These are phyloP conservation scores for Troides aeacus DNA, from an alignment of 2,888 invertebrate genomes.

Conservation along the genomic window DNA sequence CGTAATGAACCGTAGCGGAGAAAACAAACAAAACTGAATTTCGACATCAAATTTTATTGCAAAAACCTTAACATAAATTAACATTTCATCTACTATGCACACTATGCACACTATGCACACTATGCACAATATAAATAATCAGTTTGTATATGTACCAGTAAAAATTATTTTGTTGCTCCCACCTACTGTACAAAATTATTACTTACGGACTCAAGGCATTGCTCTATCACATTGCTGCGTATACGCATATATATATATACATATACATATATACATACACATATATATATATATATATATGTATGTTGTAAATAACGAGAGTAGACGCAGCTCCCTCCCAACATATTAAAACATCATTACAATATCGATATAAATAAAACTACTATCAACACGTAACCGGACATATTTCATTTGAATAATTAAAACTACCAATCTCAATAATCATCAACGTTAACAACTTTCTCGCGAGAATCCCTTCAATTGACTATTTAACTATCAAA, in stretches of 20 bases:
- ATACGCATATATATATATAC: conserved; percentile 27
- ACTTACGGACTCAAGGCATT: conserved; percentile 56
- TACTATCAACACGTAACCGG: neutral
- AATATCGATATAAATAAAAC: neutral
- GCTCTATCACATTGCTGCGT: conserved; percentile 63
- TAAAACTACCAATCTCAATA: conserved; percentile 62
- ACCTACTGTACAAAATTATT: conserved; percentile 30
- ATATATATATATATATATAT: conserved; percentile 30
- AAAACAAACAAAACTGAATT: conserved; percentile 27
- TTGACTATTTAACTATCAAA: conserved; percentile 73
- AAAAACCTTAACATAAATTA: conserved; percentile 55
- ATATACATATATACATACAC: conserved; percentile 27
- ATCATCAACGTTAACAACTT: conserved; percentile 40
- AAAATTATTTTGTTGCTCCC: conserved; percentile 20
- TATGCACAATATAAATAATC: conserved; percentile 36
- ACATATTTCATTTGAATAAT: conserved; percentile 30
- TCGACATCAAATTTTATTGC: conserved; percentile 47
- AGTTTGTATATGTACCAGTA: conserved; percentile 43
- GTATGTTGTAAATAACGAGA: conserved; percentile 29
- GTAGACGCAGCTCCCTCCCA: no score
- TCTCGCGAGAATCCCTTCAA: conserved; percentile 43
- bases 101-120: conserved; percentile 32
- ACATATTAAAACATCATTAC: neutral
- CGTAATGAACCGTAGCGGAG: neutral
- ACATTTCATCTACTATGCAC: conserved; percentile 51